Evolutionary conservation across 2,113 vertebrate genomes (phyloP).

Genomic region (Lagopus leucura): DNA sequence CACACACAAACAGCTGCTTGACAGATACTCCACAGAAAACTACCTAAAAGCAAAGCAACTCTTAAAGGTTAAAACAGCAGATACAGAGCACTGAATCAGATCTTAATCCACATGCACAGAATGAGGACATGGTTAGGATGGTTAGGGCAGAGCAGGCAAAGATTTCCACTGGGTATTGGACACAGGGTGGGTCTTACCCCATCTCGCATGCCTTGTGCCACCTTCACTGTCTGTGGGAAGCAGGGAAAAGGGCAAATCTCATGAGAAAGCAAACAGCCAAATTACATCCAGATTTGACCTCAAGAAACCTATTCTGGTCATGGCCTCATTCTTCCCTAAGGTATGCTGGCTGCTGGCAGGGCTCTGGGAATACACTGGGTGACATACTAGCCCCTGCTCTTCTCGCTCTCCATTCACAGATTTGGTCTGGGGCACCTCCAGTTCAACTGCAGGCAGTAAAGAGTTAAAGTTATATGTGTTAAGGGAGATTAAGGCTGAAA

Average conservation of each 20-base stretch:
- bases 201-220: not conserved
- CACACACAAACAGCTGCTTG: not conserved
- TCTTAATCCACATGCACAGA: not conserved
- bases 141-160: not conserved
- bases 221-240: not conserved
- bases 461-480: not conserved
- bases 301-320: not conserved
- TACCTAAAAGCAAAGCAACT: not conserved
- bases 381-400: not conserved
- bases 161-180: not conserved
- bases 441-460: not conserved
- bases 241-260: rapidly evolving
- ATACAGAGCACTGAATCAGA: not conserved
- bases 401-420: not conserved
- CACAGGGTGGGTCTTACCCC: not conserved
- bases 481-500: not conserved
- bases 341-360: not conserved
- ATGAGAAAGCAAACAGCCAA: not conserved
- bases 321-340: not conserved
- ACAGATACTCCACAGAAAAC: not conserved
- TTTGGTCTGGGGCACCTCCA: not conserved
- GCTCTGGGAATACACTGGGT: not conserved
- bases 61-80: not conserved
- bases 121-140: not conserved
- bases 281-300: not conserved